phyloP scores from a whole-genome alignment of 2,113 vertebrate species.

The Manacus vitellinus region DNA sequence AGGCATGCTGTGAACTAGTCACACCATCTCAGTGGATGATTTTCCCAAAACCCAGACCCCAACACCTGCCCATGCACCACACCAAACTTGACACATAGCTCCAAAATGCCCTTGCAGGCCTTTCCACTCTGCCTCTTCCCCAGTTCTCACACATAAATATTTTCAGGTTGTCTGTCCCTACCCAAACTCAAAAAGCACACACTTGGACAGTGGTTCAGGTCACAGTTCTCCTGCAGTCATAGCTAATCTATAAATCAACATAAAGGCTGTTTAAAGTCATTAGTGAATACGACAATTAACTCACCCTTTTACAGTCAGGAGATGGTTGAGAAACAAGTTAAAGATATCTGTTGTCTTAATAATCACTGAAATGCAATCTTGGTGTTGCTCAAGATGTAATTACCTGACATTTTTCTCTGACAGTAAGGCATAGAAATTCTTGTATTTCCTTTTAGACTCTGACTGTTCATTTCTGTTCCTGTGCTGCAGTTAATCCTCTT shows the following conservation, averaged over 20 bases:
- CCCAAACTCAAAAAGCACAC: not conserved
- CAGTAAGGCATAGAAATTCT: not conserved
- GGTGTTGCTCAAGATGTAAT: not conserved
- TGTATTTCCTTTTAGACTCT: not conserved
- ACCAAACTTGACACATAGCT: not conserved
- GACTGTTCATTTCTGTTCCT: conserved; percentile 12
- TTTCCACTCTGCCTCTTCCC: not conserved
- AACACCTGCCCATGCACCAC: not conserved
- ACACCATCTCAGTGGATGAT: not conserved
- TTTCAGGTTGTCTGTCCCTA: not conserved
- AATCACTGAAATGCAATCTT: conserved; percentile 3
- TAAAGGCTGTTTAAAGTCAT: not conserved
- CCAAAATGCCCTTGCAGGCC: not conserved
- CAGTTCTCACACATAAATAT: not conserved
- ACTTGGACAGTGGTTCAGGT: not conserved
- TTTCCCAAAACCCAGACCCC: not conserved
- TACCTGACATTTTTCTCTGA: conserved; percentile 12
- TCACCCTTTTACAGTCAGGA: not conserved
- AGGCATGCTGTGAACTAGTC: not conserved
- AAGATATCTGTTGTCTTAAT: conserved; percentile 2
- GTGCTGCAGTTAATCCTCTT: not conserved
- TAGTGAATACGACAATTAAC: not conserved
- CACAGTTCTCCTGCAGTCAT: not conserved
- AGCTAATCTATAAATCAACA: not conserved
- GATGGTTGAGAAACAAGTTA: not conserved